Evolutionary conservation across 1,140 invertebrate species (phyloP).

Genomic region (Cydia amplana): DNA sequence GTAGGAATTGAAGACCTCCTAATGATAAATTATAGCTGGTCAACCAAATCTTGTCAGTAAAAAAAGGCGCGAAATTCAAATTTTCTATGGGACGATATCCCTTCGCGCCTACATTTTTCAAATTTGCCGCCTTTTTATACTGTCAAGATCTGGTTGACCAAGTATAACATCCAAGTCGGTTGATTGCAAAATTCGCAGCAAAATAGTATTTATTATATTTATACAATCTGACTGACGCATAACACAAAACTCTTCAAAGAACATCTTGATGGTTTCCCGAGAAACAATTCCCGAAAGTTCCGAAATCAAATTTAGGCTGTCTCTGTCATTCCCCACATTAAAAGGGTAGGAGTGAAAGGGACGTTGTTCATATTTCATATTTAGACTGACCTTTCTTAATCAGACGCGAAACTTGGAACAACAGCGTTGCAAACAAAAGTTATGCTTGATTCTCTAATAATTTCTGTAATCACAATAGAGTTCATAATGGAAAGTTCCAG

Average conservation of each 20-base stretch:
- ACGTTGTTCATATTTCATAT: neutral
- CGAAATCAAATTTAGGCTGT: neutral
- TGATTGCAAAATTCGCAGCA: neutral
- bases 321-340: neutral
- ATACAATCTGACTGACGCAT: neutral
- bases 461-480: neutral
- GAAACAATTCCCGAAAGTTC: neutral
- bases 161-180: no score
- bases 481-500: neutral
- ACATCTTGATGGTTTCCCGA: neutral
- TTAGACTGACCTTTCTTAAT: neutral
- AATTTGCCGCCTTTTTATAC: no score
- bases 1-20: no score
- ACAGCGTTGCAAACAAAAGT: neutral
- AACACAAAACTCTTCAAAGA: conserved; percentile 1
- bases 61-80: no score
- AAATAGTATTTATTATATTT: neutral
- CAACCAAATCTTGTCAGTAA: no score
- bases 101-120: no score
- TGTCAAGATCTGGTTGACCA: no score
- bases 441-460: neutral
- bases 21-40: no score
- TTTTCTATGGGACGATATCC: no score
- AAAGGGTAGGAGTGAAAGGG: neutral
- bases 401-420: neutral